Percentiles rank a stretch among this genome's conserved stretches.
These are phyloP conservation scores for Anthrax anthrax DNA, from an alignment of 2,888 invertebrate species.

Conservation along the genomic window DNA sequence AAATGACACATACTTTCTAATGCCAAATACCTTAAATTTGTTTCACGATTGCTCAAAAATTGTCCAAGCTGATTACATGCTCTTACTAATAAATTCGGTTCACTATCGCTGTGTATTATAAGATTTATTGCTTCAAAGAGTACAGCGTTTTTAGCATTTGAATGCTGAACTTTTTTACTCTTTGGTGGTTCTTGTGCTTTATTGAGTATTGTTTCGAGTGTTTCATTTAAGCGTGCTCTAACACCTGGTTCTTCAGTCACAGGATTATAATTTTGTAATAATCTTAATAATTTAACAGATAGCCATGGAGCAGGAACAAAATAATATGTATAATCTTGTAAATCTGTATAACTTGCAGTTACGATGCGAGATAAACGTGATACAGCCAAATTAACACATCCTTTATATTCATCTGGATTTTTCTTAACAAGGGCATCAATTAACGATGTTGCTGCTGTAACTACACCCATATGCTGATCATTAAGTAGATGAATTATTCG, in stretches of 20 bases:
- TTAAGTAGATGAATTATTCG: conserved; percentile 96
- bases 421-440: conserved; percentile 97
- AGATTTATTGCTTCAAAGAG: conserved; percentile 98
- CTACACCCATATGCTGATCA: conserved; percentile 99
- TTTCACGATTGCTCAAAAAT: conserved; percentile 93
- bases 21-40: conserved; percentile 93
- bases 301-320: conserved; percentile 99
- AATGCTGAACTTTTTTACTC: conserved; percentile 99
- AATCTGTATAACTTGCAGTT: conserved; percentile 95
- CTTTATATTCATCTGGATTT: conserved; percentile 98
- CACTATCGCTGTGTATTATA: conserved; percentile 98
- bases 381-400: conserved; percentile 94
- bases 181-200: conserved; percentile 99
- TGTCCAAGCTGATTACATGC: conserved; percentile 98
- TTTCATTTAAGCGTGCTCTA: conserved; percentile 89
- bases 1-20: conserved; percentile 98
- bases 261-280: conserved; percentile 96
- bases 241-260: conserved; percentile 95
- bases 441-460: conserved; percentile 94
- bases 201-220: conserved; percentile 93
- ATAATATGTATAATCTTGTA: conserved; percentile 99
- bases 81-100: conserved; percentile 89
- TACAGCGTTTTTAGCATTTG: conserved; percentile 99
- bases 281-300: conserved; percentile 87
- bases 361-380: conserved; percentile 95